Percentiles rank a stretch among this genome's conserved stretches.
These are phyloP conservation scores for Sceloporus tristichus DNA, from an alignment of 2,113 vertebrate genomes.

Conservation along the genomic window DNA sequence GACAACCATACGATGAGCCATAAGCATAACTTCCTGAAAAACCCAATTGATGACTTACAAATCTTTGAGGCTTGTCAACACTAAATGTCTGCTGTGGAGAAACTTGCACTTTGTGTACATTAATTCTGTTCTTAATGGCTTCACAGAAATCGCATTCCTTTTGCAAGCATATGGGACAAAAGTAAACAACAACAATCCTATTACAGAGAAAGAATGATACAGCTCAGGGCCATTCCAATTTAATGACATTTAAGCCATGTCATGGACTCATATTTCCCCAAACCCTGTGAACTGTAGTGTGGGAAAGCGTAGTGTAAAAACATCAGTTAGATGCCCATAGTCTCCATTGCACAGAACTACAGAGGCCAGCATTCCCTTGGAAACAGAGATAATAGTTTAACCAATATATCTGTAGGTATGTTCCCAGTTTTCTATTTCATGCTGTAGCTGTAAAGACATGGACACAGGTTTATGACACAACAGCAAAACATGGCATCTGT, in stretches of 20 bases:
- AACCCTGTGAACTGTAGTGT: background rate
- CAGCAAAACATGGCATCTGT: too few relatives aligned
- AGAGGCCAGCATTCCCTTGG: background rate
- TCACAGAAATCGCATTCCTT: background rate
- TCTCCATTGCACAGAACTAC: background rate
- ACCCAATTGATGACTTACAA: background rate
- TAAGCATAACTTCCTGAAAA: background rate
- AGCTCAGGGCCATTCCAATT: background rate
- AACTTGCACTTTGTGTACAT: background rate
- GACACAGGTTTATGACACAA: background rate
- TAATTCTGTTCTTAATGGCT: background rate
- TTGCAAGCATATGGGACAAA: background rate
- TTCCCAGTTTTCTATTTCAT: background rate
- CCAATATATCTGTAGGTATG: background rate
- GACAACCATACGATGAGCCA: background rate
- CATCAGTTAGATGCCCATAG: background rate
- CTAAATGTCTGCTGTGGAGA: conserved; percentile 9
- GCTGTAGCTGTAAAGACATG: background rate
- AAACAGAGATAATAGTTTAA: background rate
- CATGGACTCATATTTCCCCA: background rate
- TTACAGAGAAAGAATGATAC: background rate
- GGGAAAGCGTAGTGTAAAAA: too few relatives aligned
- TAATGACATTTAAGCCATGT: background rate
- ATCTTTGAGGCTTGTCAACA: background rate
- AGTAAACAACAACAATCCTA: background rate